phyloP scores from a whole-genome alignment of 2,113 vertebrate genomes.

The Anarhynchus alexandrinus region DNA sequence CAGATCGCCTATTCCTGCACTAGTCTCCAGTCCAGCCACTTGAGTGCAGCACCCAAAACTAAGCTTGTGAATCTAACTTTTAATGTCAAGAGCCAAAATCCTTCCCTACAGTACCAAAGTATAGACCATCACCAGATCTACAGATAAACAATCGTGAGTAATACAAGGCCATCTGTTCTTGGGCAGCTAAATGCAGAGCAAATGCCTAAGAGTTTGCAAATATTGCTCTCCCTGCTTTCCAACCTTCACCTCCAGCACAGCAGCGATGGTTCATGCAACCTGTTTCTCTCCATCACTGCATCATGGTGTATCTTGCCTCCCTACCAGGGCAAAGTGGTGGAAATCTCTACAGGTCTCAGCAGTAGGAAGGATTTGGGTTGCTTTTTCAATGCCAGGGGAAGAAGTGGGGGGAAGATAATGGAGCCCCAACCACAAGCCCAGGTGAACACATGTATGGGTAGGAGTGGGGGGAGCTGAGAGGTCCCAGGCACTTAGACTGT shows the following conservation, averaged over 20 bases:
- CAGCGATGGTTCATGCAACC: background rate
- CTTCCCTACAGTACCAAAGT: background rate
- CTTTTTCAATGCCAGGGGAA: background rate
- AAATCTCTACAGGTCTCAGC: background rate
- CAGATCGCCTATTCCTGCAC: background rate
- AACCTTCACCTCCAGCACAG: background rate
- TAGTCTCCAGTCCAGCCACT: background rate
- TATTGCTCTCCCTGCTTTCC: background rate
- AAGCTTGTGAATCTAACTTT: background rate
- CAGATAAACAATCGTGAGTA: background rate
- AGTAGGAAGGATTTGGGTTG: background rate
- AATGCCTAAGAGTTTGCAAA: background rate
- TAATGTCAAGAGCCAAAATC: background rate
- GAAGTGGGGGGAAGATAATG: background rate
- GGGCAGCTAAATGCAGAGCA: fast-evolving
- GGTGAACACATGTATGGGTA: background rate
- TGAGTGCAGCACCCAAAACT: background rate
- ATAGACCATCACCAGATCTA: background rate
- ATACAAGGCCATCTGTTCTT: background rate
- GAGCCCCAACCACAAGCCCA: background rate
- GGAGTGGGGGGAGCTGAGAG: background rate
- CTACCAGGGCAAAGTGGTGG: background rate
- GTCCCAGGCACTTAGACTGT: background rate
- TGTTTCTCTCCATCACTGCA: background rate
- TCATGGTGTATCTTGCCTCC: fast-evolving